Evolutionary conservation across 2,888 invertebrate genomes (phyloP).

Genomic region (Synergus umbraculus): DNA sequence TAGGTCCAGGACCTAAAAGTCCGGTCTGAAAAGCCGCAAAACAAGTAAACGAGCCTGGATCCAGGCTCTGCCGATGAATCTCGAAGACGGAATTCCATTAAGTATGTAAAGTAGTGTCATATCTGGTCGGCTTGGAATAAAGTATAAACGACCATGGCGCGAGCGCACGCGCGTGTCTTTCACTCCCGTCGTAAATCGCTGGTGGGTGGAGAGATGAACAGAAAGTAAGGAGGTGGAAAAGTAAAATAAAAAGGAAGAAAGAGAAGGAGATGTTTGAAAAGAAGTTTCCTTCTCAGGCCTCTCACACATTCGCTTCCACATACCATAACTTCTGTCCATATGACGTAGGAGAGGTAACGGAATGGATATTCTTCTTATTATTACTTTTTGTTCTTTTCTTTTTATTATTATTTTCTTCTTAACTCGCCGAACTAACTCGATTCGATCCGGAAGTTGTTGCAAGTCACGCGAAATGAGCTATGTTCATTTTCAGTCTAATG

Average conservation of each 20-base stretch:
- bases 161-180: constrained; percentile 28
- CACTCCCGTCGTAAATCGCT: constrained; percentile 26
- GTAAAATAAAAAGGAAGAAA: not conserved
- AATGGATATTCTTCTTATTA: constrained; percentile 1
- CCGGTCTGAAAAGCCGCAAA: not conserved
- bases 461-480: not conserved
- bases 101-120: constrained; percentile 17
- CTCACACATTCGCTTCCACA: not conserved
- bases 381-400: not conserved
- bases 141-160: constrained; percentile 3
- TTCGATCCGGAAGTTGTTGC: not conserved
- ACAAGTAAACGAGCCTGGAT: not conserved
- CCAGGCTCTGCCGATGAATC: constrained; percentile 6
- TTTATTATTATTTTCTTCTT: not conserved
- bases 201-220: constrained; percentile 31
- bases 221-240: not conserved
- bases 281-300: not conserved
- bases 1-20: not conserved
- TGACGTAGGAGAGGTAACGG: not conserved
- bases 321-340: constrained; percentile 1
- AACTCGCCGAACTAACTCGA: not conserved
- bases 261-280: not conserved
- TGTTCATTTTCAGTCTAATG: not conserved
- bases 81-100: constrained; percentile 26
- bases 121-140: constrained; percentile 19